Evolutionary conservation across 2,113 vertebrate genomes (phyloP).

Genomic region (Dicentrarchus labrax): DNA sequence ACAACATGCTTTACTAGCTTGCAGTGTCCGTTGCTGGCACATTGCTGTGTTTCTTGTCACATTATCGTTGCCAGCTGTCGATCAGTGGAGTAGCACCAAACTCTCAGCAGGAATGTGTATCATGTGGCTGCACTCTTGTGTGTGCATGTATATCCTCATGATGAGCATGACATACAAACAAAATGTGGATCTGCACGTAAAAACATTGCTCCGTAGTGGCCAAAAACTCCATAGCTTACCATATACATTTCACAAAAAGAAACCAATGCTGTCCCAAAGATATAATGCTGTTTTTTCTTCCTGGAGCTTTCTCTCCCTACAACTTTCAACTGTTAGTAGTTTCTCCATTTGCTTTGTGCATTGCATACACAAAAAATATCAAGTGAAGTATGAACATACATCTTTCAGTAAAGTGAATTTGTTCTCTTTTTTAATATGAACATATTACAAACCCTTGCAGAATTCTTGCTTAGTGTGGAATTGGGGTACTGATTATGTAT

Average conservation of each 20-base stretch:
- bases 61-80: background rate
- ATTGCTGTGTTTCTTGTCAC: background rate
- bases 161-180: background rate
- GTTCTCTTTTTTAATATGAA: background rate
- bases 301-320: background rate
- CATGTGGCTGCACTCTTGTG: background rate
- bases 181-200: background rate
- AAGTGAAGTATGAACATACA: background rate
- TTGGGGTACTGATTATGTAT: conserved; percentile 4
- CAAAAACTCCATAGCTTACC: background rate
- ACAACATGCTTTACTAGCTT: background rate
- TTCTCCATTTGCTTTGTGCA: background rate
- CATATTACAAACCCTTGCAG: background rate
- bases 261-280: background rate
- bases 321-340: background rate
- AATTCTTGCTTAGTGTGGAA: background rate
- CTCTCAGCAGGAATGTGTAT: background rate
- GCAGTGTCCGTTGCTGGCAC: background rate
- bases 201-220: background rate
- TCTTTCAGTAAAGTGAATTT: background rate
- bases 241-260: background rate
- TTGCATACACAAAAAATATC: background rate
- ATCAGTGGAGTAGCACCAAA: background rate
- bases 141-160: background rate
- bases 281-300: background rate